phyloP scores from a whole-genome alignment of 2,113 vertebrate species.

The Siniperca chuatsi region DNA sequence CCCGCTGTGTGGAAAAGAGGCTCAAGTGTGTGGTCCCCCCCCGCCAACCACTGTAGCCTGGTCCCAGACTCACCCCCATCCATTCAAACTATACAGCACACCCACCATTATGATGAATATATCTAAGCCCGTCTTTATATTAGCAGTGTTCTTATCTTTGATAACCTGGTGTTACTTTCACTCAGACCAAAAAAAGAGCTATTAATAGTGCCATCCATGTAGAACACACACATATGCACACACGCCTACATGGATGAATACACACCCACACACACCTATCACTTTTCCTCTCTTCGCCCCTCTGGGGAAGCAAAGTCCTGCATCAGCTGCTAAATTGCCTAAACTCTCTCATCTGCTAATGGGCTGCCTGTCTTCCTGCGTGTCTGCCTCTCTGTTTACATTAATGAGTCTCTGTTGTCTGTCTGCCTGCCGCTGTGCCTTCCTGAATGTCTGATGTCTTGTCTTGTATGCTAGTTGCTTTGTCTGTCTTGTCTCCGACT shows the following conservation, averaged over 20 bases:
- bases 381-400: conserved; percentile 58
- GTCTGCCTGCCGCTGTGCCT: conserved; percentile 46
- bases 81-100: not conserved
- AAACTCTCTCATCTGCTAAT: conserved; percentile 76
- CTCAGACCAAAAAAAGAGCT: conserved; percentile 41
- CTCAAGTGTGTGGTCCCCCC: conserved; percentile 37
- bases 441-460: conserved; percentile 65
- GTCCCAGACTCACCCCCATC: conserved; percentile 12
- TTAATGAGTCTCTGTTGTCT: conserved; percentile 64
- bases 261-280: conserved; percentile 29
- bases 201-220: conserved; percentile 44
- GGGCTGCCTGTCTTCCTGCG: conserved; percentile 65
- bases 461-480: conserved; percentile 35
- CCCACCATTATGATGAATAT: not conserved
- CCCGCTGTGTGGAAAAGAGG: conserved; percentile 28
- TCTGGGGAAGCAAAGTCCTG: conserved; percentile 59
- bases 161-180: conserved; percentile 26
- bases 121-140: not conserved
- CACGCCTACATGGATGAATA: conserved; percentile 26
- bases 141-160: conserved; percentile 22
- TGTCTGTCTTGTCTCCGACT: conserved; percentile 12
- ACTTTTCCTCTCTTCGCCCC: conserved; percentile 33
- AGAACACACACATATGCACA: conserved; percentile 44
- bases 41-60: not conserved
- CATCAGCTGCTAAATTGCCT: conserved; percentile 76